A percentile compares a stretch with the other conserved stretches of the same genome.
Conservation (phyloP, 2,113 vertebrate species). For the Zootoca vivipara region DNA sequence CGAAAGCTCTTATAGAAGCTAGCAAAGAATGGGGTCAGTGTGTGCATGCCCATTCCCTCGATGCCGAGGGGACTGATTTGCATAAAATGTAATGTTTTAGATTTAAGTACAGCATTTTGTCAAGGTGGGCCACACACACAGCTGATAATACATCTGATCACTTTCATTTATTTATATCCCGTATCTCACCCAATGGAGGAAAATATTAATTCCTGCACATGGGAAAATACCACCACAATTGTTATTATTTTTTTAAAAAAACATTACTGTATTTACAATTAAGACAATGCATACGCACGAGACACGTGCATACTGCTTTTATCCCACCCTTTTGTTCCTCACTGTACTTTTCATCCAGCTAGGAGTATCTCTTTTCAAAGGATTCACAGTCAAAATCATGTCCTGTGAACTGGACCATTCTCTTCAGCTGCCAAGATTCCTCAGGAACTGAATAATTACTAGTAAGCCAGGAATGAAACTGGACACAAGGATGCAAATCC, state of each 20-base stretch:
- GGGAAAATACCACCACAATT: background rate
- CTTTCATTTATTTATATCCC: background rate
- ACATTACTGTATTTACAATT: constrained; percentile 20
- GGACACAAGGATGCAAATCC: constrained; percentile 60
- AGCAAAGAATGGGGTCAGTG: background rate
- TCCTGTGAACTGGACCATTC: constrained; percentile 36
- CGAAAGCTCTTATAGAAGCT: background rate
- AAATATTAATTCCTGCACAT: constrained; percentile 5
- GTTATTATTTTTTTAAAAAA: background rate
- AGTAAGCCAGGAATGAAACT: constrained; percentile 58
- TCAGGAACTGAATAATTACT: constrained; percentile 53
- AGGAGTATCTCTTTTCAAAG: constrained; percentile 14
- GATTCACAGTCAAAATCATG: constrained; percentile 37
- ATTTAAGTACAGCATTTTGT: background rate
- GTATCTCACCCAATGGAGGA: background rate
- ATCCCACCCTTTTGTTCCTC: background rate
- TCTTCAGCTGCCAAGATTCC: constrained; percentile 53
- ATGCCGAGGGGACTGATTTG: background rate
- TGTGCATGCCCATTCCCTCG: background rate
- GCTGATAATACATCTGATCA: background rate
- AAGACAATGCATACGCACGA: background rate
- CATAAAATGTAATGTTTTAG: background rate
- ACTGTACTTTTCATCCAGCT: background rate
- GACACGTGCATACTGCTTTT: constrained; percentile 1
- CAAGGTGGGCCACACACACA: background rate